Evolutionary conservation across 2,113 vertebrate species (phyloP).

Genomic region (Lophius piscatorius): DNA sequence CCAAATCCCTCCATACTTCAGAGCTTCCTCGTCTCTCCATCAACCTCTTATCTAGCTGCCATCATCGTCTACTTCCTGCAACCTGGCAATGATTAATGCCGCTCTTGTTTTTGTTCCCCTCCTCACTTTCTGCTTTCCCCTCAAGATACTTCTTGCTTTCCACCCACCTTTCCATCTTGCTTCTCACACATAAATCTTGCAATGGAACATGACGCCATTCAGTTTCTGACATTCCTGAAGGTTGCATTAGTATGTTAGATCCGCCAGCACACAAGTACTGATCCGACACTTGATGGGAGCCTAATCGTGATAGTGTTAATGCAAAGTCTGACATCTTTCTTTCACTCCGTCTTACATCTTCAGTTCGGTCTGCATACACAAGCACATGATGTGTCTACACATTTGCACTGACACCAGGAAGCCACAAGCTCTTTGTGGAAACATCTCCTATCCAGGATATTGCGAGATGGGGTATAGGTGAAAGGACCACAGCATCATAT

Average conservation of each 20-base stretch:
- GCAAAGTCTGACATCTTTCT: slow-evolving; percentile 20
- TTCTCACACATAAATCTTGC: slow-evolving; percentile 22
- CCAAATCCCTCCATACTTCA: slow-evolving; percentile 38
- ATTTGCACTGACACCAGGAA: background rate
- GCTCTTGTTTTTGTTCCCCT: slow-evolving; percentile 27
- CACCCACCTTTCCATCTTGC: slow-evolving; percentile 26
- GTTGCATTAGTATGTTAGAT: slow-evolving; percentile 20
- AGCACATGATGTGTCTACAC: background rate
- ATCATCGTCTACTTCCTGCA: slow-evolving; percentile 33
- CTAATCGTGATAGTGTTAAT: background rate
- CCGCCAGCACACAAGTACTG: background rate
- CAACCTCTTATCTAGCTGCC: slow-evolving; percentile 46
- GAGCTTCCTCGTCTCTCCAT: slow-evolving; percentile 43
- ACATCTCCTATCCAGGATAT: slow-evolving; percentile 14
- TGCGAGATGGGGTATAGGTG: slow-evolving; percentile 9
- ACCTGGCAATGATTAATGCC: slow-evolving; percentile 29
- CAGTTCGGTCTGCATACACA: background rate
- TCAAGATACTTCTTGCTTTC: background rate
- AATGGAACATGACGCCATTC: slow-evolving; percentile 14
- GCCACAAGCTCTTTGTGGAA: slow-evolving; percentile 11
- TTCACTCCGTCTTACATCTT: slow-evolving; percentile 1
- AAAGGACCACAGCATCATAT: slow-evolving; percentile 7
- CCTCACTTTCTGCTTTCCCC: slow-evolving; percentile 27
- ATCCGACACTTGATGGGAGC: slow-evolving; percentile 18
- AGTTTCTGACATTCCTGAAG: slow-evolving; percentile 23